phyloP scores from a whole-genome alignment of 2,797 vertebrate genomes.

The Hippopotamyrus pictus region DNA sequence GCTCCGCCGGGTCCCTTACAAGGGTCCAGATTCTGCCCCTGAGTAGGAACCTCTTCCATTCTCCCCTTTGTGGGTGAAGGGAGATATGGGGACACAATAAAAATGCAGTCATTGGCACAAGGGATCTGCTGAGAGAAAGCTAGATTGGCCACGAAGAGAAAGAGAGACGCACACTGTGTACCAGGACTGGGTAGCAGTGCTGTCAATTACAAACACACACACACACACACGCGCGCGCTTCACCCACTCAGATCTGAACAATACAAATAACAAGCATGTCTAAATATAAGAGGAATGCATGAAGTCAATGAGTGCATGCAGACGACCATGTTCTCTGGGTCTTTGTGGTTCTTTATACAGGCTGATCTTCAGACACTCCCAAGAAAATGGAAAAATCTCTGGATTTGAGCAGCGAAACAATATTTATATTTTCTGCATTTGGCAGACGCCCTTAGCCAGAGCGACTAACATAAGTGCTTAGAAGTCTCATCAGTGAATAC shows the following conservation, averaged over 20 bases:
- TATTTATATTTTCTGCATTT: background rate
- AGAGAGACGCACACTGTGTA: background rate
- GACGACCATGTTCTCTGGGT: background rate
- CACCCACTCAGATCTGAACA: background rate
- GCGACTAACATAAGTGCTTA: background rate
- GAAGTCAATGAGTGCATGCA: background rate
- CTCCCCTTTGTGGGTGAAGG: background rate
- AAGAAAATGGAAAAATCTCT: background rate
- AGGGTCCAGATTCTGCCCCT: background rate
- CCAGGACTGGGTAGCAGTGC: background rate
- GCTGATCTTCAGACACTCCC: background rate
- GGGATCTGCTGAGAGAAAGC: background rate
- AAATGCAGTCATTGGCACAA: background rate
- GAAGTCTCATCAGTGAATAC: background rate
- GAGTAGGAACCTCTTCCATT: background rate
- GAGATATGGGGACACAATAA: background rate
- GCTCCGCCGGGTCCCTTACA: background rate
- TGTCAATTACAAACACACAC: background rate
- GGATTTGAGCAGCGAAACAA: background rate
- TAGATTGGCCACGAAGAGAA: background rate
- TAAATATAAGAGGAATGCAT: background rate
- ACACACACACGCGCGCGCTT: background rate
- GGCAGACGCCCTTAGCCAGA: background rate
- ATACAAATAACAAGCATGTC: background rate
- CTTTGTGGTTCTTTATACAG: background rate